These are phyloP conservation scores for Drosophila setifemur DNA, from an alignment of 1,140 invertebrate genomes.

Conservation along the genomic window DNA sequence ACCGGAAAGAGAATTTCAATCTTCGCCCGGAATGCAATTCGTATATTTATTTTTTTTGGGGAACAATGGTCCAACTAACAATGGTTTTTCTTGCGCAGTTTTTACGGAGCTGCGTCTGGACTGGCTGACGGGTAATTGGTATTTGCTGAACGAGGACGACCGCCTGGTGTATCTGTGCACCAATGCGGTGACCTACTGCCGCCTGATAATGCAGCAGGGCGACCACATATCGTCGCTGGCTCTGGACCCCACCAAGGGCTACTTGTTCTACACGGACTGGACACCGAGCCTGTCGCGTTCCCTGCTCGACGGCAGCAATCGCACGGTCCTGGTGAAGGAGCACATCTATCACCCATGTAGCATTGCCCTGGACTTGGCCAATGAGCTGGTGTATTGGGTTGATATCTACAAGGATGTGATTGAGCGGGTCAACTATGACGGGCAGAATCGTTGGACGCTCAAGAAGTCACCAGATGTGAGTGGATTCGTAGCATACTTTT, in stretches of 20 bases:
- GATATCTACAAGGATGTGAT: conserved; percentile 90
- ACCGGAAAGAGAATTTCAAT: no score
- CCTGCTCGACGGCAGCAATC: conserved; percentile 85
- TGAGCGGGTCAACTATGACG: conserved; percentile 88
- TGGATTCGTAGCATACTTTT: conserved; percentile 15
- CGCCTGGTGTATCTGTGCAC: conserved; percentile 89
- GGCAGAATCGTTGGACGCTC: conserved; percentile 86
- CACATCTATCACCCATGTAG: conserved; percentile 90
- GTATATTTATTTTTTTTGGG: no score
- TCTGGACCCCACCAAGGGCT: conserved; percentile 91
- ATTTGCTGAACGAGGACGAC: conserved; percentile 90
- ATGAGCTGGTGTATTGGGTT: conserved; percentile 90
- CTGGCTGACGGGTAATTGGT: conserved; percentile 94
- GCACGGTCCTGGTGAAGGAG: conserved; percentile 84
- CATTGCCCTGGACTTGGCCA: conserved; percentile 88
- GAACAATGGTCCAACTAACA: no score
- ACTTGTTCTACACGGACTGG: conserved; percentile 91
- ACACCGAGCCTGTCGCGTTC: conserved; percentile 87
- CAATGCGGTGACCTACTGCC: conserved; percentile 85
- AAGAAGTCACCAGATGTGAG: conserved; percentile 84
- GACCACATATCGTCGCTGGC: conserved; percentile 89
- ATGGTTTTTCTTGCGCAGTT: conserved; percentile 81
- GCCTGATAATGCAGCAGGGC: conserved; percentile 87
- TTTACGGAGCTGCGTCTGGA: conserved; percentile 90
- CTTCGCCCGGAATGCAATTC: no score